These are phyloP conservation scores for Saguinus midas DNA, from an alignment of 2,113 vertebrate species.

Conservation along the genomic window DNA sequence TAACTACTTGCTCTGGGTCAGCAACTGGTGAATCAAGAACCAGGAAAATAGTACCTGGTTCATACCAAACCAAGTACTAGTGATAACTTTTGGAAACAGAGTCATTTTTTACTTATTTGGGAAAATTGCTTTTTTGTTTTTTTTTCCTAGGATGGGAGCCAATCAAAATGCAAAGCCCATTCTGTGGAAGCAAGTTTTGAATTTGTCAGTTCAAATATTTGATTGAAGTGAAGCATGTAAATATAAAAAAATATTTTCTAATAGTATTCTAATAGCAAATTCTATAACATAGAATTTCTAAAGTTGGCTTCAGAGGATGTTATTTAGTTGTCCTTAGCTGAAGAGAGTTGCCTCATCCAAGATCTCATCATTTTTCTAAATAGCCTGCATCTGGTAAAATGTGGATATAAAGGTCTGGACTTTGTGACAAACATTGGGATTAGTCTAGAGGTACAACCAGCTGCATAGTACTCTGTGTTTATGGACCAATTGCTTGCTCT, in stretches of 20 bases:
- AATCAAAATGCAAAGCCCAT: not conserved
- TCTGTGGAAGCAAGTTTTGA: not conserved
- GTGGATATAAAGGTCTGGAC: not conserved
- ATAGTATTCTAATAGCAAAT: not conserved
- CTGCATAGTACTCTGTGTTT: not conserved
- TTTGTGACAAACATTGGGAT: not conserved
- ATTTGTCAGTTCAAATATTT: not conserved
- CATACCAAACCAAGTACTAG: not conserved
- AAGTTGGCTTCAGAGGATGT: not conserved
- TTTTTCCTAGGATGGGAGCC: not conserved
- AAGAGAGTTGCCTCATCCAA: not conserved
- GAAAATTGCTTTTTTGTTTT: not conserved
- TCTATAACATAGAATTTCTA: not conserved
- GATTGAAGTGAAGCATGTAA: not conserved
- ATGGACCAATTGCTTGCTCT: not conserved
- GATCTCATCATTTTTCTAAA: not conserved
- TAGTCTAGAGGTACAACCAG: not conserved
- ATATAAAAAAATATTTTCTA: not conserved
- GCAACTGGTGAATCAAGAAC: not conserved
- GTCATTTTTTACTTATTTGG: not conserved
- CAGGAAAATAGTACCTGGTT: not conserved
- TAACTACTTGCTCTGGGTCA: not conserved
- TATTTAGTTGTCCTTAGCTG: not conserved
- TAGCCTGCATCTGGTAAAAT: not conserved
- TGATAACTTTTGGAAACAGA: not conserved